These are phyloP conservation scores for Elymnias hypermnestra DNA, from an alignment of 1,140 invertebrate species.

Conservation along the genomic window DNA sequence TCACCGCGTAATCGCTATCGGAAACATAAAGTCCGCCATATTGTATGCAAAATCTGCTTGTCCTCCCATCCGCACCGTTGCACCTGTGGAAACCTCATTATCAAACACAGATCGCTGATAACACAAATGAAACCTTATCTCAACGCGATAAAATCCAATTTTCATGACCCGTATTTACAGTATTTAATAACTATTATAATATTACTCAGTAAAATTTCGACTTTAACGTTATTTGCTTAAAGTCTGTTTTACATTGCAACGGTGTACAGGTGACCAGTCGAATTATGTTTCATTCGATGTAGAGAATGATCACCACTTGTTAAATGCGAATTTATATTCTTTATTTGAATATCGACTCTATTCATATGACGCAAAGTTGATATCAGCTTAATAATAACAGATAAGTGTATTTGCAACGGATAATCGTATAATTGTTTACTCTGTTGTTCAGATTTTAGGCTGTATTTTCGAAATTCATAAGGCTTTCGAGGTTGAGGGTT, in stretches of 20 bases:
- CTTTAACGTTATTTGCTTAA: conserved; percentile 22
- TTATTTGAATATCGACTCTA: conserved; percentile 25
- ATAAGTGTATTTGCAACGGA: neutral
- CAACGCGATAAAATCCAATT: conserved; percentile 8
- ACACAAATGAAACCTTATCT: conserved; percentile 20
- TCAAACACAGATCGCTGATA: conserved; percentile 22
- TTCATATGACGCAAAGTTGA: conserved; percentile 12
- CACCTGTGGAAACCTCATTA: conserved; percentile 56
- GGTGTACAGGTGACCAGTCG: conserved; percentile 52
- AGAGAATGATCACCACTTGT: conserved; percentile 44
- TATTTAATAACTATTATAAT: conserved; percentile 11
- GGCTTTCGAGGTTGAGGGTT: no score
- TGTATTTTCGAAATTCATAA: conserved; percentile 5
- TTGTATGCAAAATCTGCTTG: conserved; percentile 64
- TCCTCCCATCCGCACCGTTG: conserved; percentile 62
- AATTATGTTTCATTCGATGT: conserved; percentile 57
- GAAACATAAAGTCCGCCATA: conserved; percentile 64
- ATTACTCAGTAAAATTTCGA: conserved; percentile 1
- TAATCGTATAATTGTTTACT: neutral
- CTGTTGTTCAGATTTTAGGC: neutral
- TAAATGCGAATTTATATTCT: conserved; percentile 17
- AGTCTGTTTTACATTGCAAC: conserved; percentile 29
- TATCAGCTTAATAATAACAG: conserved; percentile 1
- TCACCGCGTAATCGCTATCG: conserved; percentile 45
- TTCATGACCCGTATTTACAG: neutral